Evolutionary conservation across 2,113 vertebrate species (phyloP), one percentile per base, ranked within the genome.

Genomic region (Sus scrofa): DNA sequence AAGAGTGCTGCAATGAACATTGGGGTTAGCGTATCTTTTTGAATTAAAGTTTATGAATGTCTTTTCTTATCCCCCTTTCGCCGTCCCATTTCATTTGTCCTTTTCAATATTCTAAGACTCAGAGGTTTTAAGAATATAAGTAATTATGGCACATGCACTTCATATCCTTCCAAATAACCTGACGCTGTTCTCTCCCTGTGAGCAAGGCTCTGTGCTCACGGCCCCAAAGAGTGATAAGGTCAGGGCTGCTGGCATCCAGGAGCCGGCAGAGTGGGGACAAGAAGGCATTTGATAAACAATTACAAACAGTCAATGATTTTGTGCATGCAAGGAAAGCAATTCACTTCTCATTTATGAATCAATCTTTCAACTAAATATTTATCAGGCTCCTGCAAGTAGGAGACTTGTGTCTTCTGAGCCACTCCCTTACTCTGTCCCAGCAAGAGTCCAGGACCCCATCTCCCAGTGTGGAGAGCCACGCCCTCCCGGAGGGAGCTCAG

Each of bases 101-200:
- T 96, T 89, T 93, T 73, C 58, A 60, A 52, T 86, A 92, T 27
- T 73, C 15, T 20, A 54, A 71, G 44, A 65, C 11, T 85, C 37
- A 74, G 54, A 91, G 24, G 19, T 63, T 58, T 95, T 93, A 85
- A 56, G 91, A 84, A 78, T 87, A 0, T 37, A n/a, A 89, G 67
- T 34, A 89, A 68, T 19, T 68, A 56, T 89, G 50, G 20, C 73
- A 19, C 34, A 34, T 82, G 11, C 77, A 71, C 18, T 7, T 86
- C n/a, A 92, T 77, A 71, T 54, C 81, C 68, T 97, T 89, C n/a
- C 20, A 75, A 83, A 91, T 71, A 74, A 30, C 27, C 27, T 78
- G 10, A n/a, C 74, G 77, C 34, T 67, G 32, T 44, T 86, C 4
- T 91, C 24, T 77, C 26, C 50, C 74, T 54, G 27, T 77, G 74